Conservation (phyloP, 2,113 vertebrate species). For the Gorilla gorilla region DNA sequence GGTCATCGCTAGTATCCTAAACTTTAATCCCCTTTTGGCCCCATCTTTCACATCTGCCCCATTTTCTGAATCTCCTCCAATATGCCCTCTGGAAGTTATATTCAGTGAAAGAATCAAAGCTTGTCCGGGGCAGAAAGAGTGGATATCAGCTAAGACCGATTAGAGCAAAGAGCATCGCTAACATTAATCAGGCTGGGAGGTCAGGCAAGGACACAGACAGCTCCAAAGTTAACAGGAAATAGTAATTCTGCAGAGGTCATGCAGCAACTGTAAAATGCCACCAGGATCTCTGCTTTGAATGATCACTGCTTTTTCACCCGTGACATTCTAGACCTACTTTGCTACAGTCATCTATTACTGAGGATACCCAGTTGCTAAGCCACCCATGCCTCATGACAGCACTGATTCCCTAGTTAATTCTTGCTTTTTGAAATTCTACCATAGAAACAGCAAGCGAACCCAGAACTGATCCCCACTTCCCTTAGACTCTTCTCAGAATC, state of each 20-base stretch:
- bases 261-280: background rate
- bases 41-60: background rate
- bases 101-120: background rate
- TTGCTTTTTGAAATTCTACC: background rate
- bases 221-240: background rate
- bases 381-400: background rate
- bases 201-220: background rate
- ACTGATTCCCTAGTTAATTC: background rate
- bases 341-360: background rate
- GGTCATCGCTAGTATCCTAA: background rate
- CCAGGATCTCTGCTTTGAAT: background rate
- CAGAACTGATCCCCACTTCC: background rate
- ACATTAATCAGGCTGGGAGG: background rate
- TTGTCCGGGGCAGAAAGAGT: background rate
- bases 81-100: background rate
- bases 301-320: background rate
- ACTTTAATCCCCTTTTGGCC: background rate
- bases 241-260: background rate
- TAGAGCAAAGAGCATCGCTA: background rate
- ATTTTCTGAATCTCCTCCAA: background rate
- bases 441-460: background rate
- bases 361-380: background rate
- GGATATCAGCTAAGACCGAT: background rate
- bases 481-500: background rate
- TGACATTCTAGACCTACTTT: background rate